Evolutionary conservation across 2,113 vertebrate genomes (phyloP), one percentile per base, ranked within the genome.

Genomic region (Poeciliopsis turrubarensis): DNA sequence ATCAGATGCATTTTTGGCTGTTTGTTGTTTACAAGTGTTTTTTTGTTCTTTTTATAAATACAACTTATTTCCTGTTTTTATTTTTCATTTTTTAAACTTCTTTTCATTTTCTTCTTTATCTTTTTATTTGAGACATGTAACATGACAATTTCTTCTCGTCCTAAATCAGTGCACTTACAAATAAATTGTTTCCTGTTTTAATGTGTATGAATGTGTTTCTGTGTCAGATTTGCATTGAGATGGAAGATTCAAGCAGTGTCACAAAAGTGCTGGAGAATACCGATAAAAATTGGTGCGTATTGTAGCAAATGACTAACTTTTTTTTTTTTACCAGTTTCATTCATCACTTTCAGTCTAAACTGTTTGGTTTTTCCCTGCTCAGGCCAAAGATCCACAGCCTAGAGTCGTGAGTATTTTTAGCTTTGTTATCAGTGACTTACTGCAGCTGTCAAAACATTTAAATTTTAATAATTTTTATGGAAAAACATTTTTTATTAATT

Each of bases 161-260:
- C 39, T 41, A 15, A 41, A 41, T 15, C 39, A 41, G 15, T 2
- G 39, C 39, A 14, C 3, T 41, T 14, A 41, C 39, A 41, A 15
- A 41, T 41, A 4, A 15, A 41, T 15, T 3, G 25, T n/a, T 57
- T 57, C 51, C 51, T 57, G 51, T 65, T 25, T 64, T 61, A 9
- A 6, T 25, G n/a, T 17, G 2, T 15, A 27, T 25, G 22, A 44
- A 4, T 10, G 26, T 11, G 5, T 64, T 31, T 32, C 9, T 68
- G 5, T 37, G 3, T 64, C 68, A 90, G 89, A 69, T 90, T 4
- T 85, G 71, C 54, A 65, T 90, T 0, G 86, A 90, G 54, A 81
- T 90, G 86, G n/a, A 26, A 0, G 68, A 81, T 31, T 1, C 64
- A 30, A 60, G 41, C 25, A 82, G 70, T 0, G 80, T 85, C 8